Percentiles rank a stretch among this genome's conserved stretches.
These are phyloP conservation scores for Muraenolepis orangiensis DNA, from an alignment of 2,797 vertebrate species.

Conservation along the genomic window DNA sequence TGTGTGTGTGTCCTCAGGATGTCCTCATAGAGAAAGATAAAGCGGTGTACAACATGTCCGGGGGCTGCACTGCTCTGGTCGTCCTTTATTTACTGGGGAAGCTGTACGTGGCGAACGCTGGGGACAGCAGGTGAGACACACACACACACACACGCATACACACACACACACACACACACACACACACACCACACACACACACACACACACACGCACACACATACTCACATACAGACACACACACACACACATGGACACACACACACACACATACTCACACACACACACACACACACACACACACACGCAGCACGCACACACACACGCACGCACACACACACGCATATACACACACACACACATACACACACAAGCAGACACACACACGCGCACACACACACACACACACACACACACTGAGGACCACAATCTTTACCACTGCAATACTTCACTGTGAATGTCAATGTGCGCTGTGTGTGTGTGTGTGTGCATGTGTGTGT, in stretches of 20 bases:
- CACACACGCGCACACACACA: background rate
- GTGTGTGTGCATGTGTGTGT: background rate
- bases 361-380: background rate
- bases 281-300: background rate
- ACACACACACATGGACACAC: background rate
- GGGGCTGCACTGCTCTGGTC: conserved; percentile 91
- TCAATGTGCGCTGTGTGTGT: background rate
- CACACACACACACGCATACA: background rate
- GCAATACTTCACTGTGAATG: too few species aligned
- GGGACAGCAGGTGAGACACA: conserved; percentile 89
- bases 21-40: conserved; percentile 90
- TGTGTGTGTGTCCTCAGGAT: conserved; percentile 73
- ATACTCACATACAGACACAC: background rate
- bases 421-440: too few species aligned
- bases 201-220: too few species aligned
- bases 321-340: background rate
- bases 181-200: too few species aligned
- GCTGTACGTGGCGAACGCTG: conserved; percentile 93
- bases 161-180: background rate
- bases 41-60: conserved; percentile 84
- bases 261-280: background rate
- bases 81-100: conserved; percentile 87
- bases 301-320: background rate
- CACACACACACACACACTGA: too few species aligned
- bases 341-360: background rate